Evolutionary conservation across 2,888 invertebrate species (phyloP), one percentile per base, ranked within the genome.

Genomic region (Nomada lathburiana): DNA sequence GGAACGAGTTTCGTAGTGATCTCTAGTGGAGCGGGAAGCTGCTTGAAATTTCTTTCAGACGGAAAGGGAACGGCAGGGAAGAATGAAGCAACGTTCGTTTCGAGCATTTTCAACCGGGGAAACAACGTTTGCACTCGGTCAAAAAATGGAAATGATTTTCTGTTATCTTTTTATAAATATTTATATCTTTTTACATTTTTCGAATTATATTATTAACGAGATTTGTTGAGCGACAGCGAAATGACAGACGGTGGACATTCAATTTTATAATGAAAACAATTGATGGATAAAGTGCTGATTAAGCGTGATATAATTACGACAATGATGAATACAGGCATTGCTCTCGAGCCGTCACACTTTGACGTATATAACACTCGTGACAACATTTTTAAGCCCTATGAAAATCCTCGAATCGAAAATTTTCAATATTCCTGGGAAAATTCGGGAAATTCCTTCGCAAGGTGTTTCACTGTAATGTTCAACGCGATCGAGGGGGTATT

Each of bases 281-380:
- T 29, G 64, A 69, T 79, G 72, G 72, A 79, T 73, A 70, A 47
- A 26, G 64, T 18, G 62, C 63, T 68, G 80, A 87, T 87, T 79
- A 80, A 79, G 60, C 71, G 75, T 82, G 83, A 81, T 77, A 74
- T 79, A 82, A 85, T 85, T 88, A 86, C 78, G 74, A 76, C 76
- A 71, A 82, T 74, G 89, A 88, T 88, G 85, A 90, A 89, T 88
- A 83, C 83, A 89, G 89, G 89, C 89, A 86, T 87, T 81, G 85
- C 88, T 89, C 89, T 89, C 89, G 79, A 67, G 73, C 74, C 83
- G 86, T 86, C 88, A 86, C 73, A 78, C 84, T 84, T 88, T 88
- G 86, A 55, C 20, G 20, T 20, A 20, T n/a, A 23, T 23, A 80
- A 79, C 69, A 68, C 78, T 77, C 64, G 57, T 18, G 55, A 55